Evolutionary conservation across 2,888 invertebrate species (phyloP).

Genomic region (Caenorhabditis imperialis): DNA sequence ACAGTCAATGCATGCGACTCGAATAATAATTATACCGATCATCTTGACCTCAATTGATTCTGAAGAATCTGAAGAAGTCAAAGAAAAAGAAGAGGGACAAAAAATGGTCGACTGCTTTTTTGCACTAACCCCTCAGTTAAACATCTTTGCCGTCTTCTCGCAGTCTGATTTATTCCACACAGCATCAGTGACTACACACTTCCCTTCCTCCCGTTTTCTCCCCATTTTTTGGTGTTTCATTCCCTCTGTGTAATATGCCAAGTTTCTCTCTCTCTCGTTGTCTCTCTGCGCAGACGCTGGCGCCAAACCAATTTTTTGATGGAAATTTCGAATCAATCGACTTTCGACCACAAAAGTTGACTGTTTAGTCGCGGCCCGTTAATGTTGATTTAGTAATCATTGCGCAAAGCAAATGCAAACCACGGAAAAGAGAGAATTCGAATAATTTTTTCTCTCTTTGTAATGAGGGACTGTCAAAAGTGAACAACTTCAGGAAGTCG

Average conservation of each 20-base stretch:
- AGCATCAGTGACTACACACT: conserved; percentile 14
- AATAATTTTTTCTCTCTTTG: no score
- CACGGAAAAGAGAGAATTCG: background rate
- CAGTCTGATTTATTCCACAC: conserved; percentile 28
- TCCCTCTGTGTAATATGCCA: background rate
- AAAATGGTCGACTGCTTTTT: conserved; percentile 22
- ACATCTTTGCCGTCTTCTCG: background rate
- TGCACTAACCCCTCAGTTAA: background rate
- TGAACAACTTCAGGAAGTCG: conserved; percentile 27
- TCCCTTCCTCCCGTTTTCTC: background rate
- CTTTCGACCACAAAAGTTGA: conserved; percentile 5
- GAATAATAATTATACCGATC: conserved; percentile 11
- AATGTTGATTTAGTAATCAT: conserved; percentile 53
- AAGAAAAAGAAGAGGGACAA: background rate
- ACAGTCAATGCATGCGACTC: background rate
- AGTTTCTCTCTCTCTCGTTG: background rate
- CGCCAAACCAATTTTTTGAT: background rate
- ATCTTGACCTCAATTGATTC: conserved; percentile 10
- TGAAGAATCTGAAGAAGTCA: background rate
- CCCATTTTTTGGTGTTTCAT: conserved; percentile 1
- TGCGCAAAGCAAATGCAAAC: conserved; percentile 21
- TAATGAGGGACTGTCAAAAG: no score
- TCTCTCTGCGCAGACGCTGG: background rate
- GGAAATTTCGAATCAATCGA: conserved; percentile 17
- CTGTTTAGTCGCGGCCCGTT: conserved; percentile 31